phyloP scores from a whole-genome alignment of 2,888 invertebrate species.

The Caradrina clavipalpis region DNA sequence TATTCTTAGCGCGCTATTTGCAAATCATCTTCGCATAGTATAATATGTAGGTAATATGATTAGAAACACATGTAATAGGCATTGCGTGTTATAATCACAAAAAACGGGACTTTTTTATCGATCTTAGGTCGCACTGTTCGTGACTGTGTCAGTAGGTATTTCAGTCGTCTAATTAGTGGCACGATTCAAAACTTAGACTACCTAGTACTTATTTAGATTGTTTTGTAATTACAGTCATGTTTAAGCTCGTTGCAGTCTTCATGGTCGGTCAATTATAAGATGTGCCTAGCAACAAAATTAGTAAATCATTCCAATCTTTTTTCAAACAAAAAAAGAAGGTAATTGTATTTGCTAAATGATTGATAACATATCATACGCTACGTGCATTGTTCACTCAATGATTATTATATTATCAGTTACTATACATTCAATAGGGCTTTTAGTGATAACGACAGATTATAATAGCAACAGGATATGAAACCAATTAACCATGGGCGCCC shows the following conservation, averaged over 20 bases:
- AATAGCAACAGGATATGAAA: conserved; percentile 10
- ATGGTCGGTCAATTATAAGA: not conserved
- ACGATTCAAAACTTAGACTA: not conserved
- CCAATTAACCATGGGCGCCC: not conserved
- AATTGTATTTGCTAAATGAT: conserved; percentile 32
- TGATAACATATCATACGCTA: conserved; percentile 27
- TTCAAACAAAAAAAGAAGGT: not conserved
- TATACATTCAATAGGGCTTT: conserved; percentile 21
- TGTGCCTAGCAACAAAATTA: not conserved
- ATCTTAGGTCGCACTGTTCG: not conserved
- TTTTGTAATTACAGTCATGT: not conserved
- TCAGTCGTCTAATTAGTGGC: not conserved
- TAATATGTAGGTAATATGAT: not conserved
- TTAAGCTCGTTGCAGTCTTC: not conserved
- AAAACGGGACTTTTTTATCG: not conserved
- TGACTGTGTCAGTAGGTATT: not conserved
- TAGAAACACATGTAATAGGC: not conserved
- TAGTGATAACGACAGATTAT: conserved; percentile 29
- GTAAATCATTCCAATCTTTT: not conserved
- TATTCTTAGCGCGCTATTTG: conserved; percentile 18
- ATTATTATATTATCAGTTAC: conserved; percentile 31
- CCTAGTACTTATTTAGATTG: not conserved
- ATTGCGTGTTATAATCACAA: not conserved
- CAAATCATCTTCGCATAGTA: not conserved
- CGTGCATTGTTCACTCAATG: conserved; percentile 5